Conservation (phyloP, 2,888 invertebrate species). For the Anodontia alba region DNA sequence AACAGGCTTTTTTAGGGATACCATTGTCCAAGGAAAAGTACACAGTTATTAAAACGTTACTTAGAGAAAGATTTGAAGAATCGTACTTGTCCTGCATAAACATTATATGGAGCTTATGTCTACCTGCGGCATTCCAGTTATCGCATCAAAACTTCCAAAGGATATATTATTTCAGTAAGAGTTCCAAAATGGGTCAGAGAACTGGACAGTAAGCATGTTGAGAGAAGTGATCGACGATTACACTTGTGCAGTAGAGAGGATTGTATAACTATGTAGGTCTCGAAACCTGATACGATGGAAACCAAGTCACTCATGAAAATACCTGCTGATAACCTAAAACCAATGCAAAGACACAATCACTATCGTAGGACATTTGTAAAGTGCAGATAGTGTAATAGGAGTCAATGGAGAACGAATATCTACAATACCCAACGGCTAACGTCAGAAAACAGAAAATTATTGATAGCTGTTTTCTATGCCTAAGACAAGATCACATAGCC, state of each 20-base stretch:
- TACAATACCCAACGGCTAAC: background rate
- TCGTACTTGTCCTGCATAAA: background rate
- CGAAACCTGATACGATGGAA: background rate
- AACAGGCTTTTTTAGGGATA: background rate
- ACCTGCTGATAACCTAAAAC: background rate
- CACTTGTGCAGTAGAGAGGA: background rate
- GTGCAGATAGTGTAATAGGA: background rate
- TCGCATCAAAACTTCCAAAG: conserved; percentile 17
- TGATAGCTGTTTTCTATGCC: background rate
- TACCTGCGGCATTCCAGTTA: conserved; percentile 7
- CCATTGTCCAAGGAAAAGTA: background rate
- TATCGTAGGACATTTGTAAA: background rate
- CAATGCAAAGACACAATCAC: background rate
- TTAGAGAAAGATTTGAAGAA: background rate
- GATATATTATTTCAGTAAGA: conserved; percentile 23
- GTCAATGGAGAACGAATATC: background rate
- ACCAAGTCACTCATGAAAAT: background rate
- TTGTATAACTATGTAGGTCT: background rate
- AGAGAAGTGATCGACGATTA: conserved; percentile 20
- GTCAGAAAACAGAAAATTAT: background rate
- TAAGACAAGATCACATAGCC: background rate
- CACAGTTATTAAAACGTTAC: background rate
- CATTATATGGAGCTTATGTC: background rate
- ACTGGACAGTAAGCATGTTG: conserved; percentile 18
- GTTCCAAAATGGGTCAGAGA: conserved; percentile 19